A percentile compares a stretch with the other conserved stretches of the same genome.
Evolutionary conservation across 2,113 vertebrate genomes (phyloP).

Genomic region (Scomber scombrus): DNA sequence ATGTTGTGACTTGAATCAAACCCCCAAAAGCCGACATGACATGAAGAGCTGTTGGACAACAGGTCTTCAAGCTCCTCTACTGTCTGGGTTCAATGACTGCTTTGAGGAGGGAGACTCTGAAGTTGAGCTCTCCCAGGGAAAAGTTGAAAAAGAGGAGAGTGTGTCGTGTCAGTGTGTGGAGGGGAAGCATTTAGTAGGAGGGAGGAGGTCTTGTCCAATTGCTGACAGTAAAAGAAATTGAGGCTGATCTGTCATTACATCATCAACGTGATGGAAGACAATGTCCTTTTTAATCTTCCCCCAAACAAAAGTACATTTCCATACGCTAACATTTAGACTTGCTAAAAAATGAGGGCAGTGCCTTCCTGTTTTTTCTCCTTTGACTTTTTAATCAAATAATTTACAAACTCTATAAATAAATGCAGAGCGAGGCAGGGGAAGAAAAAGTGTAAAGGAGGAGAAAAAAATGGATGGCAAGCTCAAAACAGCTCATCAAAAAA

Average conservation of each 20-base stretch:
- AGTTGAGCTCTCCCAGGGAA: slow-evolving; percentile 38
- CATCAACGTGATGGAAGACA: slow-evolving; percentile 83
- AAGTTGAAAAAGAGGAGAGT: slow-evolving; percentile 11
- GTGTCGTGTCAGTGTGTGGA: slow-evolving; percentile 1
- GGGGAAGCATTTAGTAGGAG: neutral
- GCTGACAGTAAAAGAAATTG: slow-evolving; percentile 47
- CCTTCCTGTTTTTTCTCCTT: slow-evolving; percentile 62
- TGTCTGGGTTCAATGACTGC: slow-evolving; percentile 30
- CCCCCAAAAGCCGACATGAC: slow-evolving; percentile 58
- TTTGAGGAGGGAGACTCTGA: slow-evolving; percentile 45
- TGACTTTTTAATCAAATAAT: slow-evolving; percentile 89
- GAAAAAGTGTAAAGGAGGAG: slow-evolving; percentile 80
- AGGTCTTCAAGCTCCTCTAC: slow-evolving; percentile 34
- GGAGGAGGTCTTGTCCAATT: slow-evolving; percentile 33
- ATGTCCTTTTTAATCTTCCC: slow-evolving; percentile 84
- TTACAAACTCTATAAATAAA: slow-evolving; percentile 88
- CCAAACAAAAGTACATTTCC: slow-evolving; percentile 74
- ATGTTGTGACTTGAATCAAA: slow-evolving; percentile 55
- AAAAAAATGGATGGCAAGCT: slow-evolving; percentile 85
- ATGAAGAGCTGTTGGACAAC: slow-evolving; percentile 50
- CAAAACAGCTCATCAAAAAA: slow-evolving; percentile 89
- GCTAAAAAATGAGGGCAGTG: slow-evolving; percentile 82
- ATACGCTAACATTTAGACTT: slow-evolving; percentile 77
- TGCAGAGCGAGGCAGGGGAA: slow-evolving; percentile 80
- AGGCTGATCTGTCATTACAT: slow-evolving; percentile 76